Percentiles rank a stretch among this genome's conserved stretches.
phyloP scores from a whole-genome alignment of 2,797 vertebrate genomes.

The Lateolabrax maculatus region DNA sequence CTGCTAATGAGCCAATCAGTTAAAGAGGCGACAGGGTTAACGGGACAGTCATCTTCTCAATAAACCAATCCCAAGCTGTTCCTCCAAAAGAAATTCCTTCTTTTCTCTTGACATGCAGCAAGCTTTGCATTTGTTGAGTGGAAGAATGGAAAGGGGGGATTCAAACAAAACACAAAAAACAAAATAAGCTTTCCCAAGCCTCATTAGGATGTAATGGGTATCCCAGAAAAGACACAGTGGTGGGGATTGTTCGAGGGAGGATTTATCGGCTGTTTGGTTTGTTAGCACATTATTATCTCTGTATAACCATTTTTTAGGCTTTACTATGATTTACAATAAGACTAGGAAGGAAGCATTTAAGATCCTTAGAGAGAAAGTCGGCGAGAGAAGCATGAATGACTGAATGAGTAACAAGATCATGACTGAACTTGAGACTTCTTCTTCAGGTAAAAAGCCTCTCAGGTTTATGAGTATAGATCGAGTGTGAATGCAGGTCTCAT shows the following conservation, averaged over 20 bases:
- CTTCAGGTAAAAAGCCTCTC: conserved; percentile 42
- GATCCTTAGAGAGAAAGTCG: conserved; percentile 6
- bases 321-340: conserved; percentile 5
- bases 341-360: conserved; percentile 23
- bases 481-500: conserved; percentile 33
- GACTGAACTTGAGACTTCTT: conserved; percentile 24
- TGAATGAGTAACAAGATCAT: conserved; percentile 45
- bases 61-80: conserved; percentile 51
- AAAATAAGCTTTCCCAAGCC: conserved; percentile 61
- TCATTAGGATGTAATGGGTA: conserved; percentile 68
- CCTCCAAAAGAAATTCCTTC: conserved; percentile 62
- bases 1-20: conserved; percentile 83
- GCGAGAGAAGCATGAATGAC: conserved; percentile 24
- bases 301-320: conserved; percentile 30
- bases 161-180: conserved; percentile 48
- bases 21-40: conserved; percentile 64
- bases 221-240: conserved; percentile 46
- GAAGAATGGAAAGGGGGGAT: conserved; percentile 50
- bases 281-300: conserved; percentile 44
- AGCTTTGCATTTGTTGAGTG: conserved; percentile 53
- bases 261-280: conserved; percentile 52
- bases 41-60: conserved; percentile 38
- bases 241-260: conserved; percentile 35
- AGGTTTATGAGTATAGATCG: conserved; percentile 35
- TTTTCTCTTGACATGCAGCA: conserved; percentile 48